Percentiles rank a stretch among this genome's conserved stretches.
phyloP scores from a whole-genome alignment of 2,113 vertebrate species.

The Cinclus mexicanus region DNA sequence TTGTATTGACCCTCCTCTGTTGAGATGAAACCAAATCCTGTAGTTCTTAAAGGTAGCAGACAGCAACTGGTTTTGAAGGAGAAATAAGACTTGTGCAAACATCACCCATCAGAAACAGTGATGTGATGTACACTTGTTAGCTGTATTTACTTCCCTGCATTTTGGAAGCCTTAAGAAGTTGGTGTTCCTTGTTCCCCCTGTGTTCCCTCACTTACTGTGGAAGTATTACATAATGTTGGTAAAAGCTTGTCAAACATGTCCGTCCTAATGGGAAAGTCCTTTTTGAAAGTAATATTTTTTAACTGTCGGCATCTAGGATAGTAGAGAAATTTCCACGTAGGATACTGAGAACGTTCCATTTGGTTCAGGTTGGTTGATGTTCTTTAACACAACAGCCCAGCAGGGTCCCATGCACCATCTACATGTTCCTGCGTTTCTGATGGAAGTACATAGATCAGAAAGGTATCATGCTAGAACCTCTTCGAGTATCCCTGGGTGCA shows the following conservation, averaged over 20 bases:
- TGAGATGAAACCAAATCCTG: background rate
- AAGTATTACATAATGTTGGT: background rate
- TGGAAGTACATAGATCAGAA: background rate
- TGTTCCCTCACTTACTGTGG: background rate
- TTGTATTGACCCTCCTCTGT: background rate
- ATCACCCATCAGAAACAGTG: background rate
- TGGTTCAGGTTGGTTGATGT: background rate
- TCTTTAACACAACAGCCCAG: background rate
- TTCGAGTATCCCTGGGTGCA: background rate
- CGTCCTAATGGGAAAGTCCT: background rate
- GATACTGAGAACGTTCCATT: background rate
- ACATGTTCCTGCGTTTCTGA: background rate
- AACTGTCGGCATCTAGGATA: background rate
- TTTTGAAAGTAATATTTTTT: background rate
- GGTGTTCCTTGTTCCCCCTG: background rate
- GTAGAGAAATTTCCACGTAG: background rate
- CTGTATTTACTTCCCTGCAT: background rate
- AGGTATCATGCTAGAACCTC: background rate
- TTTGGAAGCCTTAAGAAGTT: background rate
- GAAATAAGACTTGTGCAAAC: background rate
- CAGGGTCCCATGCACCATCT: background rate
- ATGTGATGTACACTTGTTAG: background rate
- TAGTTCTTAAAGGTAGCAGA: background rate
- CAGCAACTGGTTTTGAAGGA: background rate
- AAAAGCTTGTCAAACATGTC: background rate